Conservation (phyloP, 2,888 invertebrate genomes). For the Tenthredo distinguenda region DNA sequence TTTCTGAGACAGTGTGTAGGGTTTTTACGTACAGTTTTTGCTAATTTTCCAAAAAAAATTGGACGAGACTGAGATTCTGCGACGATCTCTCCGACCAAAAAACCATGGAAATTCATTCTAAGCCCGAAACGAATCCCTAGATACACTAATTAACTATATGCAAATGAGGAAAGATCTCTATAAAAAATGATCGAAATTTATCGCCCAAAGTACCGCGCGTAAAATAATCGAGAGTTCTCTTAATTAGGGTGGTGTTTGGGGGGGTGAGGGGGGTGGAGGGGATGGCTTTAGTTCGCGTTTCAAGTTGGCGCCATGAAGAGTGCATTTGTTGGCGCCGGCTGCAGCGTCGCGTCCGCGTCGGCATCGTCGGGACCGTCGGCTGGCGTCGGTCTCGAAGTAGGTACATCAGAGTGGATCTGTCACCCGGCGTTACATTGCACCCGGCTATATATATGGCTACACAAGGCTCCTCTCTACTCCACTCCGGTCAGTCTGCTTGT, state of each 20-base stretch:
- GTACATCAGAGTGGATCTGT: conserved; percentile 23
- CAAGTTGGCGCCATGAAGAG: conserved; percentile 39
- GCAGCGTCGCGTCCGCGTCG: not conserved
- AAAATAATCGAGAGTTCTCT: not conserved
- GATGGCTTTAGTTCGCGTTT: conserved; percentile 8
- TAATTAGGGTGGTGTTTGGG: not conserved
- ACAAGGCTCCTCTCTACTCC: not conserved
- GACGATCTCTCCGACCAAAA: too few species aligned
- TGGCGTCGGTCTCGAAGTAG: not conserved
- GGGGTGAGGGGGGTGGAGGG: not conserved
- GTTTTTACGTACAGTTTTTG: too few species aligned
- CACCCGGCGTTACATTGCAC: conserved; percentile 33
- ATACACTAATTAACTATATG: too few species aligned
- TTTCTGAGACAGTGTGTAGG: too few species aligned
- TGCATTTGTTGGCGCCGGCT: conserved; percentile 38
- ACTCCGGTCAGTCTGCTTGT: not conserved
- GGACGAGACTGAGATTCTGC: too few species aligned
- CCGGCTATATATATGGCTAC: not conserved
- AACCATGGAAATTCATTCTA: too few species aligned
- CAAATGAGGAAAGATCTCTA: too few species aligned
- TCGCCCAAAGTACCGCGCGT: not conserved
- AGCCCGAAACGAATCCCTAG: too few species aligned
- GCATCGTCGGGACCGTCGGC: not conserved
- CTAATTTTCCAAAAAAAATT: too few species aligned
- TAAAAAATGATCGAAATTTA: too few species aligned